Percentiles rank a stretch among this genome's conserved stretches.
Conservation (phyloP, 2,888 invertebrate species). For the Calliopum simillimum region DNA sequence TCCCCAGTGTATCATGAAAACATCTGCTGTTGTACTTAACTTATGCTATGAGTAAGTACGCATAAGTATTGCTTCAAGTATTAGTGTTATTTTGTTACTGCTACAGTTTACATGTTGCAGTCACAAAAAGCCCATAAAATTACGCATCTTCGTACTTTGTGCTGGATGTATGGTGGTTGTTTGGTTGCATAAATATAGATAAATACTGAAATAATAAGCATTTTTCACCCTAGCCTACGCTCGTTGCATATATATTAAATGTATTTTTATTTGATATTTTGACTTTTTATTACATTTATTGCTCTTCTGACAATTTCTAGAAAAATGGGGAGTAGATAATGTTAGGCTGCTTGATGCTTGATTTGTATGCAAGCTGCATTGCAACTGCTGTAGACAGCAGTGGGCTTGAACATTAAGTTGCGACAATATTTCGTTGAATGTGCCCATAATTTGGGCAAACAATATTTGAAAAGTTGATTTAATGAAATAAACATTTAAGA, state of each 20-base stretch:
- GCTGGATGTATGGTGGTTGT: background rate
- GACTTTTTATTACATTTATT: constrained; percentile 13
- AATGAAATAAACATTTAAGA: too few species aligned
- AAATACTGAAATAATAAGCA: constrained; percentile 1
- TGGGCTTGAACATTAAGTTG: too few species aligned
- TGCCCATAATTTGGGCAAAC: too few species aligned
- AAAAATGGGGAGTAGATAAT: background rate
- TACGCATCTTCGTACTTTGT: background rate
- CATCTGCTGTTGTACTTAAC: background rate
- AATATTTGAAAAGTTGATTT: too few species aligned
- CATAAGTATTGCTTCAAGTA: too few species aligned
- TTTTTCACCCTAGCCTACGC: background rate
- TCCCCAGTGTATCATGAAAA: constrained; percentile 8
- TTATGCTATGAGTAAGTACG: too few species aligned
- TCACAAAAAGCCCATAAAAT: constrained; percentile 13
- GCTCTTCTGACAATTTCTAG: background rate
- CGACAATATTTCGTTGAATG: too few species aligned
- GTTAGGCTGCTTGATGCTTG: background rate
- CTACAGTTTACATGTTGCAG: background rate
- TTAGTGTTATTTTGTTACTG: background rate
- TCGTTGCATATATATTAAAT: too few species aligned
- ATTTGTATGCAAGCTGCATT: constrained; percentile 4
- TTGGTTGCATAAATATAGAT: background rate
- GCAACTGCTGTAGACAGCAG: background rate
- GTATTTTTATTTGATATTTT: background rate